Percentiles rank a stretch among this genome's conserved stretches.
Conservation (phyloP, 2,888 invertebrate species). For the Drosophila monieri region DNA sequence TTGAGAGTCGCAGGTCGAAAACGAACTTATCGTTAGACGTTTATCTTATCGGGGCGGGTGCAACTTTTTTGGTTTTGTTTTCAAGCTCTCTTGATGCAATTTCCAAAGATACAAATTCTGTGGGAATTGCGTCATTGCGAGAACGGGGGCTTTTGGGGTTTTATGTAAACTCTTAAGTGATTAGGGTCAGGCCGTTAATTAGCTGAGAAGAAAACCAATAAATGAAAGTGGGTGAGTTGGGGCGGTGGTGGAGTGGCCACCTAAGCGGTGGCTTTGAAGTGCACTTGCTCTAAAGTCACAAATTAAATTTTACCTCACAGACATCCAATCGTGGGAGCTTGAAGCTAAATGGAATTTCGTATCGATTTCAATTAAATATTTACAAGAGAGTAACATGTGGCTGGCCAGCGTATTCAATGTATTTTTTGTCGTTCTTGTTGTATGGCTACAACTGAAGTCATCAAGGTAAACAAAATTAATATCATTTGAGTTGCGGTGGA, state of each 20-base stretch:
- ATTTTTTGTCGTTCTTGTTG: conserved; percentile 24
- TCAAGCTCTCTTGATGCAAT: conserved; percentile 14
- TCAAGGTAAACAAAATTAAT: conserved; percentile 62
- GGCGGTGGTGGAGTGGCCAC: conserved; percentile 27
- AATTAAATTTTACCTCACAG: conserved; percentile 26
- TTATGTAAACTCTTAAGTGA: conserved; percentile 75
- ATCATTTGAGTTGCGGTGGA: conserved; percentile 32
- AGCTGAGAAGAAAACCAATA: conserved; percentile 59
- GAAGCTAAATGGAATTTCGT: conserved; percentile 13
- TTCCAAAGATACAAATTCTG: conserved; percentile 33
- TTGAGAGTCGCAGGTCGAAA: conserved; percentile 48
- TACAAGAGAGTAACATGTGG: conserved; percentile 60
- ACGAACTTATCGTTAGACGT: conserved; percentile 16
- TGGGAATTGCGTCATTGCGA: conserved; percentile 30
- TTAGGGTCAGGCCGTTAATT: conserved; percentile 72
- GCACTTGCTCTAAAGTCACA: conserved; percentile 12
- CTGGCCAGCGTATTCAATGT: conserved; percentile 55
- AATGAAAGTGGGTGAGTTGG: conserved; percentile 60
- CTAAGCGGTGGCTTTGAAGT: conserved; percentile 53
- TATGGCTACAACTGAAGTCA: conserved; percentile 49
- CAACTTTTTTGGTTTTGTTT: conserved; percentile 16
- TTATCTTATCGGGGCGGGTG: conserved; percentile 52
- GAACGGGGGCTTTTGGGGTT: conserved; percentile 20
- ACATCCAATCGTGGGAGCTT: neutral
- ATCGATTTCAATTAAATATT: conserved; percentile 63